Percentiles rank a stretch among this genome's conserved stretches.
Evolutionary conservation across 2,113 vertebrate species (phyloP).

Genomic region (Delphinus delphis): DNA sequence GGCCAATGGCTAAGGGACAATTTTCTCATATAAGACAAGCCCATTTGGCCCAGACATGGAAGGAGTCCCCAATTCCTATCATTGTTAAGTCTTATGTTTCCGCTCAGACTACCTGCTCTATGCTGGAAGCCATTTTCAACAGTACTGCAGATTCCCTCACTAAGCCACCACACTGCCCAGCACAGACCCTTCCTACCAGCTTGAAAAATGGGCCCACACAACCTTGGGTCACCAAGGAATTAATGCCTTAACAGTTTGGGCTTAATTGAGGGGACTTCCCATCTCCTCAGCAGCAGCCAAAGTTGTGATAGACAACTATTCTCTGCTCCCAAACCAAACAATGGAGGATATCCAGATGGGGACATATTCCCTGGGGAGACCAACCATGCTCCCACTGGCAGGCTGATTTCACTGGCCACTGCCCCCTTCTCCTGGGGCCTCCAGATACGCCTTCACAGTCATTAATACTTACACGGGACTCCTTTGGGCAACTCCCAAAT

Average conservation of each 20-base stretch:
- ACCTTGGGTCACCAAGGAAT: background rate
- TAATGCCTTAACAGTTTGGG: background rate
- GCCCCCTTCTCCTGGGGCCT: background rate
- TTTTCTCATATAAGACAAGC: background rate
- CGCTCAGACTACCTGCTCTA: background rate
- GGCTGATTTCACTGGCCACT: background rate
- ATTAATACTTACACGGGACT: background rate
- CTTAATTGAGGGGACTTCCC: background rate
- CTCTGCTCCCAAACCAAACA: background rate
- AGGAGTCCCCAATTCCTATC: background rate
- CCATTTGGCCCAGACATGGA: background rate
- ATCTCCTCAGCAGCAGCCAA: background rate
- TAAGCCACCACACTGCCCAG: background rate
- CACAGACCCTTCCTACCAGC: background rate
- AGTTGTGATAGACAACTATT: background rate
- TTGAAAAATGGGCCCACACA: background rate
- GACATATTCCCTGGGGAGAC: background rate
- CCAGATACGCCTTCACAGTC: background rate
- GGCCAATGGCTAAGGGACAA: background rate
- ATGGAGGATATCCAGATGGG: background rate
- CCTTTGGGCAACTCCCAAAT: background rate
- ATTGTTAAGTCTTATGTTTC: background rate
- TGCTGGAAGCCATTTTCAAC: background rate
- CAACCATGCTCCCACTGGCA: background rate
- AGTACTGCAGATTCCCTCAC: background rate